Evolutionary conservation across 1,140 invertebrate genomes (phyloP).

Genomic region (Pseudomyrmex gracilis): DNA sequence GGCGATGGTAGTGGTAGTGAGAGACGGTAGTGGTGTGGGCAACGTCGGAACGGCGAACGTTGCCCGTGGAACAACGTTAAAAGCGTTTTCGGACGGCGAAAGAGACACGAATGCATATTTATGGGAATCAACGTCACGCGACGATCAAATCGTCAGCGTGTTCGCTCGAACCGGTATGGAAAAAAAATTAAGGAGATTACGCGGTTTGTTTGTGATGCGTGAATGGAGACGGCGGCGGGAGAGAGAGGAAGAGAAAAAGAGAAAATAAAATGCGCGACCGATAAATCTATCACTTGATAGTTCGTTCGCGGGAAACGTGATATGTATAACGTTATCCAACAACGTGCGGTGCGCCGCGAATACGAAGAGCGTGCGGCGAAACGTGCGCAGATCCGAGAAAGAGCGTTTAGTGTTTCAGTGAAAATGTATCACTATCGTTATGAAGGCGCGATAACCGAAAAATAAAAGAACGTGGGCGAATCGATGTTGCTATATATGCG

Average conservation of each 20-base stretch:
- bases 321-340: constrained; percentile 52
- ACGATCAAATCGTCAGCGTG: constrained; percentile 25
- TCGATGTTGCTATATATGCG: neutral
- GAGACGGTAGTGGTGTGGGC: neutral
- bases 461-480: neutral
- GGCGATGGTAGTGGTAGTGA: neutral
- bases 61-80: neutral
- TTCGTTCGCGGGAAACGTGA: constrained; percentile 49
- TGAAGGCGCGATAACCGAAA: constrained; percentile 25
- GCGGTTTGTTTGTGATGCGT: constrained; percentile 35
- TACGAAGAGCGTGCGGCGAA: constrained; percentile 23
- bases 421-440: constrained; percentile 39
- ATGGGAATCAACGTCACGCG: constrained; percentile 43
- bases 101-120: constrained; percentile 47
- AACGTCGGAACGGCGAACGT: neutral
- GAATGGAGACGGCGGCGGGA: constrained; percentile 6
- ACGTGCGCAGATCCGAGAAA: constrained; percentile 29
- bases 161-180: neutral
- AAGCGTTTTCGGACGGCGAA: constrained; percentile 43
- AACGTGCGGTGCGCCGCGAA: constrained; percentile 7
- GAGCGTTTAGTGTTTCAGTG: constrained; percentile 39
- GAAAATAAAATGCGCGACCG: constrained; percentile 36
- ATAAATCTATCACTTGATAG: constrained; percentile 51
- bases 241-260: too few relatives aligned
- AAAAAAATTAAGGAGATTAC: constrained; percentile 39